Evolutionary conservation across 2,113 vertebrate species (phyloP).

Genomic region (Eonycteris spelaea): DNA sequence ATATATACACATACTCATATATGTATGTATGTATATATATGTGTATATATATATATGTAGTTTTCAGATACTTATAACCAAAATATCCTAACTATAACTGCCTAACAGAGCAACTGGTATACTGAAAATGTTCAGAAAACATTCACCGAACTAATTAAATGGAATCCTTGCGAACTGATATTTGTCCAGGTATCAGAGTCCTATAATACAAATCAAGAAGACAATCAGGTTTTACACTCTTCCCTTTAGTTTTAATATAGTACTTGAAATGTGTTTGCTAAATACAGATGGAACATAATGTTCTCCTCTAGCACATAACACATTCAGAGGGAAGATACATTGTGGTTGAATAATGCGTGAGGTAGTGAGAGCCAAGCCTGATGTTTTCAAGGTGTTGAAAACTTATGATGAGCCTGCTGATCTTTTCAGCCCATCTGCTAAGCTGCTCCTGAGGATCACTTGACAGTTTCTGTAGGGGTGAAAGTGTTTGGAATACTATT

Average conservation of each 20-base stretch:
- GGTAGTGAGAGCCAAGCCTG: neutral
- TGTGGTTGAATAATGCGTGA: neutral
- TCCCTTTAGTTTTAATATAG: neutral
- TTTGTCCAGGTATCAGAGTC: neutral
- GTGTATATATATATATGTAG: no score
- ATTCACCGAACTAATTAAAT: neutral
- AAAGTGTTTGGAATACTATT: neutral
- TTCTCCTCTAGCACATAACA: neutral
- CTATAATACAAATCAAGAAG: neutral
- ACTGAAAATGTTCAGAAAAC: neutral
- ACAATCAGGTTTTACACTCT: neutral
- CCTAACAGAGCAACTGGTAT: neutral
- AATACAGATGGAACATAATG: neutral
- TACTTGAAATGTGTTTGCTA: neutral
- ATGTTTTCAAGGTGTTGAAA: conserved; percentile 3
- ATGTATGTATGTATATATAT: no score
- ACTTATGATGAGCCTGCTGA: neutral
- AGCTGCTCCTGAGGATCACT: neutral
- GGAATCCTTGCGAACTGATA: neutral
- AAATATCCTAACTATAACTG: neutral
- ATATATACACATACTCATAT: no score
- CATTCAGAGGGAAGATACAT: neutral
- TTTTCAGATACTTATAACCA: neutral
- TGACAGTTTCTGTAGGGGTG: neutral
- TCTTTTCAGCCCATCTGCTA: neutral